Evolutionary conservation across 2,888 invertebrate genomes (phyloP).

Genomic region (Philhelius pedissequus): DNA sequence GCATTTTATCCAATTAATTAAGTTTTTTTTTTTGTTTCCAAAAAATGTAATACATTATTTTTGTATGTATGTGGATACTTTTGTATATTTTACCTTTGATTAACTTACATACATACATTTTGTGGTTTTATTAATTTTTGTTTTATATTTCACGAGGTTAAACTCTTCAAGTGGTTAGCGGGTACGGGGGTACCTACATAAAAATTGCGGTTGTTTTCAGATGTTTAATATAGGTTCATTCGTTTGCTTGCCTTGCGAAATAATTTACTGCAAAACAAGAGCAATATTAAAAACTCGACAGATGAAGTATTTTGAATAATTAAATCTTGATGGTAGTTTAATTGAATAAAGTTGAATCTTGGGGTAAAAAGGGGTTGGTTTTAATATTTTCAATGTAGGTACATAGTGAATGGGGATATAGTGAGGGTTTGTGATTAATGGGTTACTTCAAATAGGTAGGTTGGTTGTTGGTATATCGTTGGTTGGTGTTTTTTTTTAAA

Average conservation of each 20-base stretch:
- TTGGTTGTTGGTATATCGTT: neutral
- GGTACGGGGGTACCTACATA: neutral
- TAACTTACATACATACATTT: slow-evolving; percentile 33
- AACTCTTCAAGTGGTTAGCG: neutral
- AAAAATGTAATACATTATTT: too few species aligned
- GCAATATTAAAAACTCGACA: slow-evolving; percentile 50
- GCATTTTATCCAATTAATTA: slow-evolving; percentile 32
- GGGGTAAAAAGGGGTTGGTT: neutral
- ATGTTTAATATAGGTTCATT: neutral
- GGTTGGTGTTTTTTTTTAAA: too few species aligned
- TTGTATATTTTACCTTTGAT: slow-evolving; percentile 25
- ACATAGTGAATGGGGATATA: neutral
- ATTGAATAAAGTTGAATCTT: slow-evolving; percentile 9
- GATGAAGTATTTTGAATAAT: slow-evolving; percentile 62
- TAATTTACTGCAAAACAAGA: slow-evolving; percentile 27
- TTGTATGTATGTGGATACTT: too few species aligned
- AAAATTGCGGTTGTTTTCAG: slow-evolving; percentile 12
- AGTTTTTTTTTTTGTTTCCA: neutral
- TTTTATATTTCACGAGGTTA: slow-evolving; percentile 27
- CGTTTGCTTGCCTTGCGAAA: slow-evolving; percentile 6
- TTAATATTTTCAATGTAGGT: neutral
- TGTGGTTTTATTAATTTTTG: slow-evolving; percentile 38
- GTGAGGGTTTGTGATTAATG: neutral
- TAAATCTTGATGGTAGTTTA: slow-evolving; percentile 55
- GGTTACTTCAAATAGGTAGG: neutral